Base-by-base conservation (phyloP, 2,797 vertebrate species). In the Synaphobranchus kaupii region DNA sequence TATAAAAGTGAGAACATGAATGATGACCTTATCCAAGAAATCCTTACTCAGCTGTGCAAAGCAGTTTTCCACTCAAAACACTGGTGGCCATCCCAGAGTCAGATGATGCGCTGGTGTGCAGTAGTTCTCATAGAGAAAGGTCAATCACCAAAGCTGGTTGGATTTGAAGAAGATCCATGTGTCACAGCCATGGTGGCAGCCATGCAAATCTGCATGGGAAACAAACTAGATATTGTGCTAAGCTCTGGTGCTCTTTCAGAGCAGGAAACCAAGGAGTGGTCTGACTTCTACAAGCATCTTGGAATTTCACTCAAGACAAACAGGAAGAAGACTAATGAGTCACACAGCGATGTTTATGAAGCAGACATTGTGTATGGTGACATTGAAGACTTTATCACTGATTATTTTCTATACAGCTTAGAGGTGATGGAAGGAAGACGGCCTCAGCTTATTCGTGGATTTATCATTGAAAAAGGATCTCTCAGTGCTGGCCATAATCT, bases 41-140 rank as follows among this genome's bases (percentile, higher is more conserved):
- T 34, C 25, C 52, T 88, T 10, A 39, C 1, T 86, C n/a, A 28
- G 81, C 60, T 89, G 15, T 90, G 87, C 85, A 88, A n/a, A 58
- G 89, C 60, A 25, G 89, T 90, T 20, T 87, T 13, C 20, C 13
- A 63, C 34, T 85, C 86, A 34, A 83, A 87, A 56, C 76, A 60
- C 13, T 88, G 89, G 89, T 90, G 87, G 87, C 89, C 89, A 66
- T 60, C 76, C 22, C 39, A 76, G 31, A 66, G 39, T 25, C 87
- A 90, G 44, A 88, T 90, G 87, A 15, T 90, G 6, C 63, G 44
- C 25, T 90, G 89, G 89, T 87, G 87, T 71, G 48, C 66, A 3
- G 7, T 87, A n/a, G 71, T 81, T 13, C 13, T 86, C n/a, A 34
- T 25, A n/a, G 88, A 86, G 52, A 83, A 66, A 28, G 25, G n/a